Percentiles rank a stretch among this genome's conserved stretches.
These are phyloP conservation scores for Philhelius pedissequus DNA, from an alignment of 2,888 invertebrate genomes.

Conservation along the genomic window DNA sequence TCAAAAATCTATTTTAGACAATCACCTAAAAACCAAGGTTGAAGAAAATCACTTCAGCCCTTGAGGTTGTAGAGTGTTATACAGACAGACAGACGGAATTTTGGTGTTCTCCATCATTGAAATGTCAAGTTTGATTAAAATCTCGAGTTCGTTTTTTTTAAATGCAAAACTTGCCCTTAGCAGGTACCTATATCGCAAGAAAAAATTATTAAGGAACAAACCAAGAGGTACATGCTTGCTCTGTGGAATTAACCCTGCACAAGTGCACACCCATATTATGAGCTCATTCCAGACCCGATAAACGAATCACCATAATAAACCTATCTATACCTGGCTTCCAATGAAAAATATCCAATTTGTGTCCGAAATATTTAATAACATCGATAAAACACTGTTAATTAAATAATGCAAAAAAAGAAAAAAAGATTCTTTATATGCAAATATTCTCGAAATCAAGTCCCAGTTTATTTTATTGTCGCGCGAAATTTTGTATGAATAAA, in stretches of 20 bases:
- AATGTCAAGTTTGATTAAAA: no score
- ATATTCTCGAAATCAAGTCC: slow-evolving; percentile 10
- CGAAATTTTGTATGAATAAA: slow-evolving; percentile 10
- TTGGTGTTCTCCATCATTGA: no score
- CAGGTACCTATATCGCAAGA: no score
- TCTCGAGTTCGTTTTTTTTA: no score
- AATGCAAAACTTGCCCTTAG: no score
- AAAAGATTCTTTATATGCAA: slow-evolving; percentile 11
- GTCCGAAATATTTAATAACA: neutral
- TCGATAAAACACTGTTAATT: neutral
- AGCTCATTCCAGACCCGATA: neutral
- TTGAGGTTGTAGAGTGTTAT: no score
- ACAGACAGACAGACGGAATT: no score
- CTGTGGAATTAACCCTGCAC: neutral
- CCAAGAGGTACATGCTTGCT: neutral
- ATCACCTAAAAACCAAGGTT: no score
- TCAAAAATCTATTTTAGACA: no score
- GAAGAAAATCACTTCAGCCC: no score
- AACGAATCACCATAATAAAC: neutral
- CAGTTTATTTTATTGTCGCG: slow-evolving; percentile 1
- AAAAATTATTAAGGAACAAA: no score
- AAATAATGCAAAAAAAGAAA: neutral
- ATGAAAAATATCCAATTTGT: neutral
- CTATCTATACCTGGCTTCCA: neutral
- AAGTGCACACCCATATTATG: neutral